phyloP scores from a whole-genome alignment of 1,140 invertebrate species.

The Drosophila pseudoobscura region DNA sequence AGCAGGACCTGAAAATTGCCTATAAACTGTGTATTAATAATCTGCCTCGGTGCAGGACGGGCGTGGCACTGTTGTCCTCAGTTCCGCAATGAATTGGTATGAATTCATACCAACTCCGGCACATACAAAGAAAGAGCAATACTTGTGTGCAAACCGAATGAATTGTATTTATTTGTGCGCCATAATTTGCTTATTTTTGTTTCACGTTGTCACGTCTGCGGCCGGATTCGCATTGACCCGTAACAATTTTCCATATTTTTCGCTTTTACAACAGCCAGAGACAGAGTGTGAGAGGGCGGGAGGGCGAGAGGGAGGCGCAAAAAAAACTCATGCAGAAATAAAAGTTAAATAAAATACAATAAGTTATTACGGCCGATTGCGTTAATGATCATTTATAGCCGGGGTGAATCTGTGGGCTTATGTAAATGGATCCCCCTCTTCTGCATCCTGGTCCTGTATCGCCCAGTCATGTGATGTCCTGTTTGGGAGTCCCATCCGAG shows the following conservation, averaged over 20 bases:
- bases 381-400: slow-evolving; percentile 69
- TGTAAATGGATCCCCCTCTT: slow-evolving; percentile 40
- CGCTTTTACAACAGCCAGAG: slow-evolving; percentile 8
- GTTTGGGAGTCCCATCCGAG: slow-evolving; percentile 12
- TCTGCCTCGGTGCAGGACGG: slow-evolving; percentile 30
- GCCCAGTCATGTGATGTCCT: not conserved
- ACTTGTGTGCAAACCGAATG: slow-evolving; percentile 15
- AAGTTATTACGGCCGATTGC: slow-evolving; percentile 67
- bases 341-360: slow-evolving; percentile 65
- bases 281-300: too few species aligned
- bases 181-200: slow-evolving; percentile 57
- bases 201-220: slow-evolving; percentile 61
- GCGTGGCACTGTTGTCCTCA: slow-evolving; percentile 25
- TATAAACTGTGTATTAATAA: slow-evolving; percentile 66
- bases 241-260: slow-evolving; percentile 45
- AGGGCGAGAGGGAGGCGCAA: not conserved
- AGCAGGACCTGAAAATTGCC: slow-evolving; percentile 38
- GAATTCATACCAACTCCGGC: slow-evolving; percentile 5
- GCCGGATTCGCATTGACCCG: slow-evolving; percentile 57
- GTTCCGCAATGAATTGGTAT: slow-evolving; percentile 11
- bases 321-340: slow-evolving; percentile 26
- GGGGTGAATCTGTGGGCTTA: slow-evolving; percentile 55
- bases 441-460: not conserved
- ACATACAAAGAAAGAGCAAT: not conserved
- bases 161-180: slow-evolving; percentile 65